Evolutionary conservation across 2,113 vertebrate genomes (phyloP), one percentile per base, ranked within the genome.

Genomic region (Oreocharis arfaki): DNA sequence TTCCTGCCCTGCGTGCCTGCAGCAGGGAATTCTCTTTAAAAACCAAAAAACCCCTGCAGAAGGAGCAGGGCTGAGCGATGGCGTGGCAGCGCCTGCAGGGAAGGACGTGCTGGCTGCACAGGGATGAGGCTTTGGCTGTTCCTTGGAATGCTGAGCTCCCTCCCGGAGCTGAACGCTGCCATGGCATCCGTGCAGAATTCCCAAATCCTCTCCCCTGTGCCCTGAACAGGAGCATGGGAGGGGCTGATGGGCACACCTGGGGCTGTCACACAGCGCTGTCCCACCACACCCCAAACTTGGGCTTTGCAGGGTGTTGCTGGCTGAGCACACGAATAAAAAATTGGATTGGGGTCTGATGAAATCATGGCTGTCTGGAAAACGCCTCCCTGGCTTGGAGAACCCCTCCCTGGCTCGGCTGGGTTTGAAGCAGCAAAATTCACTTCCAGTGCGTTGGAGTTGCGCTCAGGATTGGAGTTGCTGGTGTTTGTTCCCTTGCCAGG

Each of bases 171-270:
- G 42, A 27, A 7, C 0, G 0, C 4, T 10, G 44, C 79, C 1
- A 0, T 3, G 59, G 24, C 33, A n/a, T 13, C 3, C 2, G 2
- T 0, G 0, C 19, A 11, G 17, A 35, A 33, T 28, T 68, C 79
- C 83, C 6, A 82, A 63, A 7, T 21, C 50, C n/a, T 39, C 46
- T 49, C 23, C 71, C 22, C 27, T 23, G 21, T 11, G 42, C 22
- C 3, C 2, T 7, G 39, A 59, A 2, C 55, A 27, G 80, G 41
- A 56, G 41, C 1, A 1, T 10, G 7, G 8, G 13, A 65, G 28
- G 47, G 39, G 2, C 85, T 7, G 60, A 23, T 1, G 4, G 65
- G 2, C 17, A 9, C 11, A 35, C 35, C 65, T 14, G 55, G 13
- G 16, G 35, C 68, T 49, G 30, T 50, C 6, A 6, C 21, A 4